phyloP scores from a whole-genome alignment of 2,797 vertebrate species.

The Cynodonichthys magdalenae region DNA sequence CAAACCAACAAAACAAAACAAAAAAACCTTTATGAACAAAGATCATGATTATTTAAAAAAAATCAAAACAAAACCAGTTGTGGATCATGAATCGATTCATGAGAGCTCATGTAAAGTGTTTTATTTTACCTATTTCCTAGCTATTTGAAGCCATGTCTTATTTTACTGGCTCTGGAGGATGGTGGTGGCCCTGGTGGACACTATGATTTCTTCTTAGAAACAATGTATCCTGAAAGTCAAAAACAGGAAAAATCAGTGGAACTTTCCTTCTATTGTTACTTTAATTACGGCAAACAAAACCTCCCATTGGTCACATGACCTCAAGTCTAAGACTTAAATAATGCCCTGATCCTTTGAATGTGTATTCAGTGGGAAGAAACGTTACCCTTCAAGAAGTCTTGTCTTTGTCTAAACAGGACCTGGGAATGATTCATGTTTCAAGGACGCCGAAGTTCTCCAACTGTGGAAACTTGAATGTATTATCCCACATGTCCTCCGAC shows the following conservation, averaged over 20 bases:
- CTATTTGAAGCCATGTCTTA: neutral
- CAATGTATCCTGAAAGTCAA: conserved; percentile 13
- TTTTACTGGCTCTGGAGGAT: neutral
- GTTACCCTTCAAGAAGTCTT: neutral
- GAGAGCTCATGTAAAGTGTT: neutral
- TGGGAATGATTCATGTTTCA: conserved; percentile 64
- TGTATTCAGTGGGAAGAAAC: conserved; percentile 21
- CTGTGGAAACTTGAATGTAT: conserved; percentile 53
- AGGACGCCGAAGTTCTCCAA: conserved; percentile 52
- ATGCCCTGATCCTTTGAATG: conserved; percentile 23
- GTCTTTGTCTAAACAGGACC: neutral
- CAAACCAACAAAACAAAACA: neutral
- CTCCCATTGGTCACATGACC: conserved; percentile 32
- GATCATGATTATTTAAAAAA: too few species aligned
- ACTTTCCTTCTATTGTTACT: conserved; percentile 27
- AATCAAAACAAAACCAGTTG: neutral
- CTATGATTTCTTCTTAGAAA: conserved; percentile 31
- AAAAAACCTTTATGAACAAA: neutral
- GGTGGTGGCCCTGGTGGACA: neutral
- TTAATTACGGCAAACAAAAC: conserved; percentile 61
- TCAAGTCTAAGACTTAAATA: conserved; percentile 53
- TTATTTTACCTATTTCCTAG: conserved; percentile 2
- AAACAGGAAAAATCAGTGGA: conserved; percentile 26
- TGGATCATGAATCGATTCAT: neutral
- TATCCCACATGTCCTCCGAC: conserved; percentile 28